These are phyloP conservation scores for Silurus asotus DNA, from an alignment of 2,113 vertebrate genomes.

Conservation along the genomic window DNA sequence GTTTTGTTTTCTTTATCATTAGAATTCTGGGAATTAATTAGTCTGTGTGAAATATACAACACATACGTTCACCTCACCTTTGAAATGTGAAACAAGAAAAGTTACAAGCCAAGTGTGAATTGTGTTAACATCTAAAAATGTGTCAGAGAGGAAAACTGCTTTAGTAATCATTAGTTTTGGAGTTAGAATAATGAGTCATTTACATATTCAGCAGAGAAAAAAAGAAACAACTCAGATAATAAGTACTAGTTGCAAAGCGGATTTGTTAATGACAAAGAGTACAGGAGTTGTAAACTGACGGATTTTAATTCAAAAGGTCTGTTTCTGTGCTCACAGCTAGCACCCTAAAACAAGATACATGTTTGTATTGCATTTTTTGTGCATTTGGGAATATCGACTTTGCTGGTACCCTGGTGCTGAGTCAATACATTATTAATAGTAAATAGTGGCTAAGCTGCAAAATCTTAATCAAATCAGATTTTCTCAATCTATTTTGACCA, in stretches of 20 bases:
- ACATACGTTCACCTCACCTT: constrained; percentile 5
- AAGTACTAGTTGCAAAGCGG: background rate
- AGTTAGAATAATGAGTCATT: constrained; percentile 39
- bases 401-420: background rate
- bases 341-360: background rate
- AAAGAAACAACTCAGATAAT: constrained; percentile 2
- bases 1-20: background rate
- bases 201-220: constrained; percentile 11
- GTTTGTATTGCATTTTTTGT: background rate
- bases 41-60: background rate
- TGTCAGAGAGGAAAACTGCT: constrained; percentile 8
- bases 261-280: background rate
- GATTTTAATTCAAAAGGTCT: background rate
- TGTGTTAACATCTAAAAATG: background rate
- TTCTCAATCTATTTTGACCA: background rate
- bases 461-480: background rate
- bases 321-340: background rate
- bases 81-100: constrained; percentile 26
- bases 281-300: background rate
- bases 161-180: constrained; percentile 25
- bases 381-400: background rate
- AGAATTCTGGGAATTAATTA: background rate
- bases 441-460: background rate
- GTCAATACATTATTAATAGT: background rate
- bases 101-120: background rate